Evolutionary conservation across 2,888 invertebrate genomes (phyloP).

Genomic region (Nemapogon koenigi): DNA sequence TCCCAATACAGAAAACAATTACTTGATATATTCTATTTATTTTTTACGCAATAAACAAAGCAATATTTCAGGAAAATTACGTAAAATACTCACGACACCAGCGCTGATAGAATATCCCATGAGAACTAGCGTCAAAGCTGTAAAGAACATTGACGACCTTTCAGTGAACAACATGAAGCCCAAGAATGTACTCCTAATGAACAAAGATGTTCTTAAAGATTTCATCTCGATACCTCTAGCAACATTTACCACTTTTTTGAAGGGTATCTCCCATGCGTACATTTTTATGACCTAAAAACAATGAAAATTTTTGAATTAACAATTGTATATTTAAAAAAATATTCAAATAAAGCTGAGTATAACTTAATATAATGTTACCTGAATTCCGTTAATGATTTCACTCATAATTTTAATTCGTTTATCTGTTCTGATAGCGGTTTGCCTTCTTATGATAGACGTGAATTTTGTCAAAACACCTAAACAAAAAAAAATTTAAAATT

Average conservation of each 20-base stretch:
- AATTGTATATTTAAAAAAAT: slow-evolving; percentile 2
- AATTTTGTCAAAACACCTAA: slow-evolving; percentile 41
- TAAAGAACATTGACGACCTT: slow-evolving; percentile 73
- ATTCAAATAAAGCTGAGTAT: no score
- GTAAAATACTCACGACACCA: slow-evolving; percentile 29
- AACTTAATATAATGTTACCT: no score
- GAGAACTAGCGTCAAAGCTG: slow-evolving; percentile 43
- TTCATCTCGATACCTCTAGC: slow-evolving; percentile 64
- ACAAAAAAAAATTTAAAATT: background rate
- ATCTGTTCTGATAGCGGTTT: slow-evolving; percentile 80
- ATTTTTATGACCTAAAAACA: slow-evolving; percentile 81
- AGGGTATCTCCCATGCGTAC: slow-evolving; percentile 93
- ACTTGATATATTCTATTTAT: no score
- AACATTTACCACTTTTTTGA: slow-evolving; percentile 70
- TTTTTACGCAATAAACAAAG: no score
- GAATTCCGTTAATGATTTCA: slow-evolving; percentile 87
- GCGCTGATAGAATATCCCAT: slow-evolving; percentile 40
- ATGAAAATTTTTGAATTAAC: background rate
- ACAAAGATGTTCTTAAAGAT: slow-evolving; percentile 63
- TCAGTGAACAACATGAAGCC: slow-evolving; percentile 78
- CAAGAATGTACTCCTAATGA: slow-evolving; percentile 70
- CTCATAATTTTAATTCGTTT: slow-evolving; percentile 84
- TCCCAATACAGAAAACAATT: no score
- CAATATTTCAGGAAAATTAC: background rate
- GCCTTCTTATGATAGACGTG: slow-evolving; percentile 37